phyloP scores from a whole-genome alignment of 2,797 vertebrate genomes.

The Rhabdophis nuchalis region DNA sequence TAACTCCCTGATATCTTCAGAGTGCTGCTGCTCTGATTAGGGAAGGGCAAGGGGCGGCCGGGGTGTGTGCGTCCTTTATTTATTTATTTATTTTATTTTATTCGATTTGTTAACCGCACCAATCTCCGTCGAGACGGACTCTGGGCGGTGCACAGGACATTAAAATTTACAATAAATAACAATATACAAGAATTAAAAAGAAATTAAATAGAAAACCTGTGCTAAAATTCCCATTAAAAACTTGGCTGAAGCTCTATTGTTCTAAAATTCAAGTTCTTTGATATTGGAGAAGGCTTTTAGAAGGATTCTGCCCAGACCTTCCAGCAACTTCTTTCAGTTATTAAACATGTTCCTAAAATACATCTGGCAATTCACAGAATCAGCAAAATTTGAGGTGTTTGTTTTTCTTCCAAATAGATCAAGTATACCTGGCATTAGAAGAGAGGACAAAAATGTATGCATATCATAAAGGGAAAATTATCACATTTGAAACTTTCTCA shows the following conservation, averaged over 20 bases:
- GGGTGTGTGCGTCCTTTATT: too few relatives aligned
- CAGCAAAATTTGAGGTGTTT: conserved; percentile 28
- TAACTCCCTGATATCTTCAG: not conserved
- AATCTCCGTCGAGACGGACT: too few relatives aligned
- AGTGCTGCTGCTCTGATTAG: not conserved
- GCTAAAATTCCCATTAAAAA: too few relatives aligned
- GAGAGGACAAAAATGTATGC: conserved; percentile 15
- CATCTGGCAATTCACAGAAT: not conserved
- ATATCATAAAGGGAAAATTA: conserved; percentile 14
- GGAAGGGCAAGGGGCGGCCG: not conserved
- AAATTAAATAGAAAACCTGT: too few relatives aligned
- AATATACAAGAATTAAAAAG: too few relatives aligned
- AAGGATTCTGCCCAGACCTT: not conserved
- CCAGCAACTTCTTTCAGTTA: conserved; percentile 7
- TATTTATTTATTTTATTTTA: too few relatives aligned
- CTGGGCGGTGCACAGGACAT: too few relatives aligned
- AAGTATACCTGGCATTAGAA: conserved; percentile 3
- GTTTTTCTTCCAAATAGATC: not conserved
- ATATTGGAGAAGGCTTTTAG: not conserved
- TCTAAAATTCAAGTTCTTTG: too few relatives aligned
- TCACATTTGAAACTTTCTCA: conserved; percentile 11
- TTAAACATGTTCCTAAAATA: conserved; percentile 25
- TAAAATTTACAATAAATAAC: too few relatives aligned
- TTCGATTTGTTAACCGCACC: too few relatives aligned
- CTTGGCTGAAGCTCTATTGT: too few relatives aligned